Conservation (phyloP, 2,888 invertebrate species). For the Muschampia plurimacula region DNA sequence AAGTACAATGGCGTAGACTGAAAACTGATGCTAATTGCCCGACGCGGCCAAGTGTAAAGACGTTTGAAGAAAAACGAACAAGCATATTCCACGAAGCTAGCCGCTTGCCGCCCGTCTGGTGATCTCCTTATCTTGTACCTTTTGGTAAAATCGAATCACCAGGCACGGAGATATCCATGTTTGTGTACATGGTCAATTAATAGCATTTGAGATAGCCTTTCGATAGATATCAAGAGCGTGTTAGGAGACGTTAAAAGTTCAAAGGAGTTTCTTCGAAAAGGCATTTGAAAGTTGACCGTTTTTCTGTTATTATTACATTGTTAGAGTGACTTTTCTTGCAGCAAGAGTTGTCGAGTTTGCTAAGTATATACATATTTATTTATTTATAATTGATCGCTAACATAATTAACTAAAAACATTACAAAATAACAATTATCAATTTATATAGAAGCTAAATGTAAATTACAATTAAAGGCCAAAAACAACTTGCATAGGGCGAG, state of each 20-base stretch:
- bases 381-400: too few species aligned
- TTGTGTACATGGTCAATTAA: neutral
- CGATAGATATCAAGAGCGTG: neutral
- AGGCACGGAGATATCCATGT: neutral
- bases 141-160: conserved; percentile 28
- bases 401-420: too few species aligned
- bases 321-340: too few species aligned
- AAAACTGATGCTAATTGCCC: conserved; percentile 45
- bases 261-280: neutral
- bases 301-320: too few species aligned
- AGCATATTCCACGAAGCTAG: conserved; percentile 61
- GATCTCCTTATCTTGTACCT: conserved; percentile 51
- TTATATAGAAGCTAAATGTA: too few species aligned
- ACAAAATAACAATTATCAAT: too few species aligned
- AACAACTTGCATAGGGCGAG: too few species aligned
- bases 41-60: conserved; percentile 59
- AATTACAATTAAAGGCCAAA: too few species aligned
- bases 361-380: too few species aligned
- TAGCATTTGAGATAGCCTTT: too few species aligned
- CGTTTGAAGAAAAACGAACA: conserved; percentile 56
- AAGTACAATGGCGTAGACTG: conserved; percentile 7
- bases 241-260: neutral
- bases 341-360: too few species aligned
- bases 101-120: conserved; percentile 43
- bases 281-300: neutral